A percentile compares a stretch with the other conserved stretches of the same genome.
Evolutionary conservation across 1,140 invertebrate species (phyloP).

Genomic region (Drosophila takahashii): DNA sequence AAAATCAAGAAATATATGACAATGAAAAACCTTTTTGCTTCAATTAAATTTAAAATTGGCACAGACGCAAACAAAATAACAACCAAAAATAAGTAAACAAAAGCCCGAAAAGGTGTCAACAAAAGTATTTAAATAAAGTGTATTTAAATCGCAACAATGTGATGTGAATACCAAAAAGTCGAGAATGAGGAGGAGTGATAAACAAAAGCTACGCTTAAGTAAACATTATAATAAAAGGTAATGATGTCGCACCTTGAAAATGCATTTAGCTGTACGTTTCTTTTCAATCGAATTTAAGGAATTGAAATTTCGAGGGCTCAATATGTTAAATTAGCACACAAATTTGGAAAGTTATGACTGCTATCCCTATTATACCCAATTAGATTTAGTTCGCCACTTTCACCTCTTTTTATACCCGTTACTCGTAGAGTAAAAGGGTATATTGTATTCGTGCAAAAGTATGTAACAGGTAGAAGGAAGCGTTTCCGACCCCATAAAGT

Average conservation of each 20-base stretch:
- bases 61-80: conserved; percentile 30
- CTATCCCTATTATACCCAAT: conserved; percentile 4
- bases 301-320: background rate
- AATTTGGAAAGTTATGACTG: background rate
- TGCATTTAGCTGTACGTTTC: conserved; percentile 20
- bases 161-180: conserved; percentile 20
- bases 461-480: too few species aligned
- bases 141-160: conserved; percentile 38
- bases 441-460: too few species aligned
- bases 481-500: too few species aligned
- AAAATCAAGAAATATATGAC: conserved; percentile 26
- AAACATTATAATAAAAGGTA: conserved; percentile 40
- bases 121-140: conserved; percentile 41
- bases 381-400: conserved; percentile 21
- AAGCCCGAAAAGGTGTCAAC: conserved; percentile 28
- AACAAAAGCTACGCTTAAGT: conserved; percentile 31
- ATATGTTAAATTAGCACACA: background rate
- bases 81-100: conserved; percentile 14
- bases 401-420: too few species aligned
- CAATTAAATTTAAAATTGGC: conserved; percentile 52
- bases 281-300: background rate
- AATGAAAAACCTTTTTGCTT: conserved; percentile 54
- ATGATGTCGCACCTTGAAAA: conserved; percentile 39
- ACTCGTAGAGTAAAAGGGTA: too few species aligned
- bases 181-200: conserved; percentile 8